Evolutionary conservation across 2,113 vertebrate species (phyloP).

Genomic region (Pseudopipra pipra): DNA sequence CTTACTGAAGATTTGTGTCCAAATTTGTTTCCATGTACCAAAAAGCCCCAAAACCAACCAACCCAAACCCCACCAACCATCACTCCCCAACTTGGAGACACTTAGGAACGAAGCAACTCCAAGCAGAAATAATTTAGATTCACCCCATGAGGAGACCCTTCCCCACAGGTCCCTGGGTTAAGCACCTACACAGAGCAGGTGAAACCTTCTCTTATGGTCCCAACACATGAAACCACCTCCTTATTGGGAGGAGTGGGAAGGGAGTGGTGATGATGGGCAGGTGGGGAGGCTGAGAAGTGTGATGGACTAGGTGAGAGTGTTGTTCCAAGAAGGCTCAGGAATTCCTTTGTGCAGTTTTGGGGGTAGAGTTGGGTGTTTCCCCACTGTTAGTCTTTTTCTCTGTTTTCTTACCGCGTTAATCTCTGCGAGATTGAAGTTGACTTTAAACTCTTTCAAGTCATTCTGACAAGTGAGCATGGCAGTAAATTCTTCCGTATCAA

Average conservation of each 20-base stretch:
- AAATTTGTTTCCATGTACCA: neutral
- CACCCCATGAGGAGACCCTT: neutral
- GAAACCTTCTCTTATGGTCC: neutral
- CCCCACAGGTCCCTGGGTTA: neutral
- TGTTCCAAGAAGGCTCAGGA: neutral
- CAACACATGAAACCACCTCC: neutral
- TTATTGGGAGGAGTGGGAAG: neutral
- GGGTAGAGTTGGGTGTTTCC: neutral
- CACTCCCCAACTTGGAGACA: neutral
- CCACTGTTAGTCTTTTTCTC: neutral
- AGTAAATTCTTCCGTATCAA: constrained; percentile 39
- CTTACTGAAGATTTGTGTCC: neutral
- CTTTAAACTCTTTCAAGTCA: neutral
- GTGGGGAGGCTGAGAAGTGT: fast-evolving
- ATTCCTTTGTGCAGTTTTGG: neutral
- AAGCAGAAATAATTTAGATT: neutral
- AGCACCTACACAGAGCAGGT: neutral
- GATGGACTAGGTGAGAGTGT: neutral
- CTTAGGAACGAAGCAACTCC: neutral
- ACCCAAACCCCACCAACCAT: neutral
- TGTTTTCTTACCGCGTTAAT: neutral
- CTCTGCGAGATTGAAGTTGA: neutral
- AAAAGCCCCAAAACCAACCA: neutral
- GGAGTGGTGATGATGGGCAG: neutral
- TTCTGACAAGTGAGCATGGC: neutral